Evolutionary conservation across 1,140 invertebrate genomes (phyloP).

Genomic region (Atopsyche davidsoni): DNA sequence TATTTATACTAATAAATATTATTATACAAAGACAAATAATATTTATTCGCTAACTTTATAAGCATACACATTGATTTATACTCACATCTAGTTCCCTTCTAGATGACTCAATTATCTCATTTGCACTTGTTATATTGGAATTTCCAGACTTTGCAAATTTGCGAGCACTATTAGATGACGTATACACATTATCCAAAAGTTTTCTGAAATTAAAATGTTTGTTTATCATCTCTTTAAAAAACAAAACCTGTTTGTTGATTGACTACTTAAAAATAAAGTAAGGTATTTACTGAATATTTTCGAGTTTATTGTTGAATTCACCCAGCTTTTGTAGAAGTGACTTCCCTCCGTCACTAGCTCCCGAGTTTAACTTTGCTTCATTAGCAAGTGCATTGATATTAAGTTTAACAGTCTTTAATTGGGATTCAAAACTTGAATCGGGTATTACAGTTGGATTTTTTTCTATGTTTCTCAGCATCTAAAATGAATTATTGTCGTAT

Average conservation of each 20-base stretch:
- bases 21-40: slow-evolving; percentile 5
- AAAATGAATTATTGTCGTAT: slow-evolving; percentile 4
- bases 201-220: slow-evolving; percentile 21
- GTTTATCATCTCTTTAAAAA: background rate
- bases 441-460: slow-evolving; percentile 78
- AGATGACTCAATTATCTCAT: slow-evolving; percentile 30
- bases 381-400: slow-evolving; percentile 64
- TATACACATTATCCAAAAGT: slow-evolving; percentile 37
- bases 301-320: slow-evolving; percentile 60
- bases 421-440: slow-evolving; percentile 75
- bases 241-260: background rate
- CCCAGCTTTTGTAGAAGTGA: slow-evolving; percentile 60
- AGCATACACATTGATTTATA: too few species aligned
- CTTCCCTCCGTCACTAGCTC: slow-evolving; percentile 57
- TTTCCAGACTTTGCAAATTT: slow-evolving; percentile 9
- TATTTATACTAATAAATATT: slow-evolving; percentile 4
- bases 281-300: slow-evolving; percentile 39
- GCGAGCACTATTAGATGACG: slow-evolving; percentile 10
- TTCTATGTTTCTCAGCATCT: slow-evolving; percentile 47
- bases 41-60: too few species aligned
- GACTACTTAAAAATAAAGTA: background rate
- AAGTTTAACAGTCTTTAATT: slow-evolving; percentile 64
- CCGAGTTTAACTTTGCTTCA: slow-evolving; percentile 54
- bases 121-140: slow-evolving; percentile 17
- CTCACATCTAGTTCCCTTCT: slow-evolving; percentile 28